Evolutionary conservation across 2,113 vertebrate species (phyloP), one percentile per base, ranked within the genome.

Genomic region (Cynoglossus semilaevis): DNA sequence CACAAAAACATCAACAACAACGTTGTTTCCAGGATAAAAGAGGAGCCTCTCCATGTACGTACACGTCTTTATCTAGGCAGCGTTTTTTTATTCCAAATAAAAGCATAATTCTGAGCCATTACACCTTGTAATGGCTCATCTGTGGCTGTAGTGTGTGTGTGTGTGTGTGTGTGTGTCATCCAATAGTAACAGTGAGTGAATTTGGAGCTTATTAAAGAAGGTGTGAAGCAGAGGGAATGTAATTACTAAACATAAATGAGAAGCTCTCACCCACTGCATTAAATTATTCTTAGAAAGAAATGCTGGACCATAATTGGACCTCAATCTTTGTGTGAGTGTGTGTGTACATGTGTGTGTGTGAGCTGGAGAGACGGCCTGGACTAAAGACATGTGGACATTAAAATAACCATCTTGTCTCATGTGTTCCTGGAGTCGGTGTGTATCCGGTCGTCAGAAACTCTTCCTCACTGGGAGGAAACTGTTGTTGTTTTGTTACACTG

Each of bases 231-330:
- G 80, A 83, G 73, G 79, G 82, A 84, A 76, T 82, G 84, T 88
- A 88, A 90, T 90, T 89, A 87, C 85, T 80, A 83, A 84, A 85
- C 86, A 88, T 83, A 87, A 84, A 88, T 88, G 84, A 88, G 85
- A 87, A 85, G 84, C 84, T 84, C 83, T 88, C 76, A 80, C 79
- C 82, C 82, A 87, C 78, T 87, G 84, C 83, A 87, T 87, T 86
- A 88, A 86, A 89, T 86, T 84, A 89, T 72, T 79, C 85, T 85
- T 59, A 84, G 80, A 77, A 78, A 84, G 83, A 76, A 89, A 81
- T 84, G 83, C 79, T 75, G 75, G 70, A 58, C 75, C 75, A 89
- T 89, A 86, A 88, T 85, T 89, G 88, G 80, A 85, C 82, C 85
- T 29, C 22, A 29, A 85, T 83, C 70, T 79, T 35, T 22, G 51